Percentiles rank a stretch among this genome's conserved stretches.
Conservation (phyloP, 1,140 invertebrate species). For the Anoplolepis gracilipes region DNA sequence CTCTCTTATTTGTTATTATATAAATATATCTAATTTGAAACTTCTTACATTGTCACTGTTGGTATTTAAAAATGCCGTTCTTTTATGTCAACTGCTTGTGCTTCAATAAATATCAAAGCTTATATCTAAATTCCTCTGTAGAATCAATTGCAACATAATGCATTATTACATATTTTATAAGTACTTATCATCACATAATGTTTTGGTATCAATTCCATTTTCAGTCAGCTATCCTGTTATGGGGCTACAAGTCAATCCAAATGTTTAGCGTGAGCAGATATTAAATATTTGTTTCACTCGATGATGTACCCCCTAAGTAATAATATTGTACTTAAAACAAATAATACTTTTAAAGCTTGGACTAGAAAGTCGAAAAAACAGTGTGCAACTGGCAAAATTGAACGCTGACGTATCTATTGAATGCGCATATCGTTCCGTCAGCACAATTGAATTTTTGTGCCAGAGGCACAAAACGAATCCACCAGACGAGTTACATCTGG, state of each 20-base stretch:
- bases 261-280: neutral
- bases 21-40: slow-evolving; percentile 12
- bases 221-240: neutral
- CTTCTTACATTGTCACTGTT: neutral
- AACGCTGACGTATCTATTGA: neutral
- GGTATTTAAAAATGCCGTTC: neutral
- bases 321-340: neutral
- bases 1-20: neutral
- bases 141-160: neutral
- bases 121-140: neutral
- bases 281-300: too few species aligned
- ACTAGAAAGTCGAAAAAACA: slow-evolving; percentile 23
- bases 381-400: neutral
- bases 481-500: neutral
- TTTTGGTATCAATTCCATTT: neutral
- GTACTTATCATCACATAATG: neutral
- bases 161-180: neutral
- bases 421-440: neutral
- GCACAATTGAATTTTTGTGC: too few species aligned
- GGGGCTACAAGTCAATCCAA: neutral
- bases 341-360: neutral
- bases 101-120: neutral
- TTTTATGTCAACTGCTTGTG: neutral
- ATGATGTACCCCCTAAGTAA: neutral
- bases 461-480: neutral